Base-by-base conservation (phyloP, 2,797 vertebrate genomes). In the Enteromius anoplus region DNA sequence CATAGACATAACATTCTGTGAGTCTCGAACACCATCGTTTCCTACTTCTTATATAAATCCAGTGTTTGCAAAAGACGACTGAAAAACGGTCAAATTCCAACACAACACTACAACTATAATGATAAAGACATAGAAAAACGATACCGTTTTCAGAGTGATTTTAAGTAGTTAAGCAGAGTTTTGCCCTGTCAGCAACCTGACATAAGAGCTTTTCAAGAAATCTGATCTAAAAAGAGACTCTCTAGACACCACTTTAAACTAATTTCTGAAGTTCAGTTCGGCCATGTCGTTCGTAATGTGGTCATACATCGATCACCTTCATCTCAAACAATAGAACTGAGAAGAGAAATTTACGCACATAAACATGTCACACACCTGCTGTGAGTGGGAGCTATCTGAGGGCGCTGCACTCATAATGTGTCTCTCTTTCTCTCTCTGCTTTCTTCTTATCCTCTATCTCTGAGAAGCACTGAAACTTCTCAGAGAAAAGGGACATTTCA, bases 351-450 rank as follows among this genome's bases (percentile, higher is more conserved):
- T 45, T 42, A 29, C 8, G 11, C 11, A 26, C 34, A 42, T 58
- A 23, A 70, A 42, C 49, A 4, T 53, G 42, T 51, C 45, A 32
- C 55, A 78, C 76, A 78, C 42, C 45, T 65, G 60, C 76, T 65
- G 76, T 12, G 64, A 79, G 10, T 21, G n/a, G 19, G 10, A 78
- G 76, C 29, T 78, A 5, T 78, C 45, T 15, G 11, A 78, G 62
- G 76, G 3, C 76, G 10, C 15, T 64, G 47, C 5, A 9, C 51
- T 69, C 37, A 55, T 66, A 51, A 62, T 32, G 47, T 47, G 23
- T 81, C 40, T 72, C 80, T 65, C 70, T 82, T 45, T 77, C 34
- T 72, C 72, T 77, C 40, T 19, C 17, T 3, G 45, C 73, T 49
- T 47, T 7, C 34, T 23, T 78, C 66, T 34, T 19, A 47, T 42